Percentiles rank a stretch among this genome's conserved stretches.
Conservation (phyloP, 1,140 invertebrate genomes). For the Nylanderia fulva region DNA sequence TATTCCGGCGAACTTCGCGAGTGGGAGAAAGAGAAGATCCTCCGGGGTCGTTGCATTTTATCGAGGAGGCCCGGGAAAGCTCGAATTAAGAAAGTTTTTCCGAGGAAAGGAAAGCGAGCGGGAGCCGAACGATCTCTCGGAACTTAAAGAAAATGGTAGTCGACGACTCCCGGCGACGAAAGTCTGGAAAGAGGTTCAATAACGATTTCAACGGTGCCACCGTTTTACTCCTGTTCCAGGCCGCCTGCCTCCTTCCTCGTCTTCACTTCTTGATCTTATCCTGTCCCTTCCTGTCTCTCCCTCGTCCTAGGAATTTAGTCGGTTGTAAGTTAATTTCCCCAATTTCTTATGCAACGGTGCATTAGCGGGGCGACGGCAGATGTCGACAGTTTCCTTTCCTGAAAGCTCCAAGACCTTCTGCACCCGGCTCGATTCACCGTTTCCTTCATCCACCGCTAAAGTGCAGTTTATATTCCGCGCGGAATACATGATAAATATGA, state of each 20-base stretch:
- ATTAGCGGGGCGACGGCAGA: conserved; percentile 68
- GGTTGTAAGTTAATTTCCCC: conserved; percentile 75
- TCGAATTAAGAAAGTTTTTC: conserved; percentile 77
- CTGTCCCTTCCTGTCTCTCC: conserved; percentile 33
- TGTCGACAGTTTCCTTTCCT: conserved; percentile 50
- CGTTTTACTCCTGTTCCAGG: conserved; percentile 54
- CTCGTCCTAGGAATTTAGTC: conserved; percentile 61
- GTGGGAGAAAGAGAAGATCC: conserved; percentile 18
- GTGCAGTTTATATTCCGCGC: conserved; percentile 54
- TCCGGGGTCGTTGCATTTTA: conserved; percentile 58
- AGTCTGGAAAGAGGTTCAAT: conserved; percentile 72
- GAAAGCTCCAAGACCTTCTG: not conserved
- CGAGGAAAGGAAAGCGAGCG: conserved; percentile 54
- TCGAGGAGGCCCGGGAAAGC: conserved; percentile 58
- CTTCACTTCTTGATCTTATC: conserved; percentile 55
- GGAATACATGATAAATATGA: conserved; percentile 37
- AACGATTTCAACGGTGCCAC: conserved; percentile 70
- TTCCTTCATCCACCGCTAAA: conserved; percentile 52
- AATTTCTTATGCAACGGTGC: conserved; percentile 76
- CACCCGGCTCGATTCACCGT: not conserved
- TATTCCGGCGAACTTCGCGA: conserved; percentile 20
- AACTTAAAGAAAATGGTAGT: conserved; percentile 75
- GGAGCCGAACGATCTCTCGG: conserved; percentile 63
- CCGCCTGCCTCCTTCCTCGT: too few relatives aligned
- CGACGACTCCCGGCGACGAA: conserved; percentile 67